Percentiles rank a stretch among this genome's conserved stretches.
These are phyloP conservation scores for Scolopax rusticola DNA, from an alignment of 2,797 vertebrate genomes.

Conservation along the genomic window DNA sequence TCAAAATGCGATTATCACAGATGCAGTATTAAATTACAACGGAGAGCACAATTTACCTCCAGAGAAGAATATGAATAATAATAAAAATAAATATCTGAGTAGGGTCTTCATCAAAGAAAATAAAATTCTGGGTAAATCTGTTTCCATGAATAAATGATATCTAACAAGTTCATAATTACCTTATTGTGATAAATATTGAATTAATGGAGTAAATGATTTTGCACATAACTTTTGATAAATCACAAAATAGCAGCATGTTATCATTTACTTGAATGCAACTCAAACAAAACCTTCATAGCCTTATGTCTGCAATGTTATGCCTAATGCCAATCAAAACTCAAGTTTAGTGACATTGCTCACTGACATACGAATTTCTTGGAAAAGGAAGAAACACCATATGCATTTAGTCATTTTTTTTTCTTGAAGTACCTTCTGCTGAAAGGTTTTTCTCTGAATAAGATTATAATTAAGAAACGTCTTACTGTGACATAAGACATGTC, in stretches of 20 bases:
- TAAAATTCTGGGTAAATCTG: not conserved
- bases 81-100: conserved; percentile 16
- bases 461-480: not conserved
- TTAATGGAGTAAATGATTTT: not conserved
- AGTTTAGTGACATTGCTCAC: not conserved
- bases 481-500: accelerated
- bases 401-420: not conserved
- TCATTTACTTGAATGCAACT: not conserved
- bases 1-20: not conserved
- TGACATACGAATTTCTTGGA: not conserved
- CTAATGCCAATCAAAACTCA: not conserved
- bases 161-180: conserved; percentile 7
- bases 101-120: not conserved
- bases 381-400: not conserved
- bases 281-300: not conserved
- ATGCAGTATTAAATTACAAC: not conserved
- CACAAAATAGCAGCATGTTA: not conserved
- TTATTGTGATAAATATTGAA: conserved; percentile 39
- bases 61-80: not conserved
- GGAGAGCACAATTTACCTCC: not conserved
- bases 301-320: not conserved
- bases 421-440: not conserved
- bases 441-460: not conserved
- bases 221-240: not conserved
- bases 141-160: not conserved